Evolutionary conservation across 2,113 vertebrate genomes (phyloP).

Genomic region (Pungitius pungitius): DNA sequence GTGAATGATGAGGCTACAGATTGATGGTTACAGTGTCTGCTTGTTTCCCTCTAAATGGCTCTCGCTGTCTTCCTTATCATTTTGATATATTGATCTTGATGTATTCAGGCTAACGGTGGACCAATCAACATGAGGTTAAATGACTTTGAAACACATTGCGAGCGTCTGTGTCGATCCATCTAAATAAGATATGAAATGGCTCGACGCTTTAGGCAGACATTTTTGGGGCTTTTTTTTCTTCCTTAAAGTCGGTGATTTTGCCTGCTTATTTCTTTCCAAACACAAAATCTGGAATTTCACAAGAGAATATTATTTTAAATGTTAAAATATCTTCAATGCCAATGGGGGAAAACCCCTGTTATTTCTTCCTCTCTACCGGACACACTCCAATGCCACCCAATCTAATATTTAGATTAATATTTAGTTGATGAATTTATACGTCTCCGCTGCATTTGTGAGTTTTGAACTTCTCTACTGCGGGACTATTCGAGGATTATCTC

Average conservation of each 20-base stretch:
- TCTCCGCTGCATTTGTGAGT: not conserved
- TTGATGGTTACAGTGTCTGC: constrained; percentile 6
- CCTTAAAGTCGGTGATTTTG: not conserved
- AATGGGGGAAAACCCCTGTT: too few species aligned
- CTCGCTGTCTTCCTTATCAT: not conserved
- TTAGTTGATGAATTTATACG: not conserved
- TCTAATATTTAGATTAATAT: not conserved
- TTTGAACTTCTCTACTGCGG: too few species aligned
- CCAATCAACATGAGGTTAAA: not conserved
- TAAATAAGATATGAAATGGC: not conserved
- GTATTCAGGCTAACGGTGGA: not conserved
- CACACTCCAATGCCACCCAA: too few species aligned
- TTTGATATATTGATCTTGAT: not conserved
- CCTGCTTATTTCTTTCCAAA: not conserved
- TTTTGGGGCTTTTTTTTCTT: not conserved
- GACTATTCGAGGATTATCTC: too few species aligned
- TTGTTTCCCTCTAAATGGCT: not conserved
- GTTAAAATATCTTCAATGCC: too few species aligned
- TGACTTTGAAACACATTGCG: not conserved
- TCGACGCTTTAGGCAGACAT: not conserved
- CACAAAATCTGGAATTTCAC: too few species aligned
- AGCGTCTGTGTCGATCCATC: not conserved
- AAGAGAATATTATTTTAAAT: too few species aligned
- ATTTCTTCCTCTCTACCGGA: too few species aligned
- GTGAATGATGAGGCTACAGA: not conserved